phyloP scores from a whole-genome alignment of 2,113 vertebrate genomes.

The Clarias magur region DNA sequence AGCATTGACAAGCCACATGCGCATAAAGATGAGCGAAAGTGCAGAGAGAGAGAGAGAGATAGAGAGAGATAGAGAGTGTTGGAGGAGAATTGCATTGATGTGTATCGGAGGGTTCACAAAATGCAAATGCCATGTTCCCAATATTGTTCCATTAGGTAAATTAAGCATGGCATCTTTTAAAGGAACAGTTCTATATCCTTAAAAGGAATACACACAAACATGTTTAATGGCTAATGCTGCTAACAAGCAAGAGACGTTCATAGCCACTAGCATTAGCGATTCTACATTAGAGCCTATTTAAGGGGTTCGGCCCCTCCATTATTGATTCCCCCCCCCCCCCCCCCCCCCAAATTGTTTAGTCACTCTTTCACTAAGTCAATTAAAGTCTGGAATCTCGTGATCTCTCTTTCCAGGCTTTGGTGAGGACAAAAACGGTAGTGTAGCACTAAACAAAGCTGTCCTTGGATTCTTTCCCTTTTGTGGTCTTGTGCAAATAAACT shows the following conservation, averaged over 20 bases:
- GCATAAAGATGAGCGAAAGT: constrained; percentile 76
- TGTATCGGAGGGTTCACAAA: neutral
- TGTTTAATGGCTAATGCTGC: neutral
- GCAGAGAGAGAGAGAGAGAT: constrained; percentile 55
- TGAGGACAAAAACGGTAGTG: neutral
- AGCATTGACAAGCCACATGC: constrained; percentile 73
- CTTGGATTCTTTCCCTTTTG: neutral
- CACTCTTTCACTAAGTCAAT: neutral
- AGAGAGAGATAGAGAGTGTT: constrained; percentile 12
- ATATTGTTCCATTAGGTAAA: constrained; percentile 29
- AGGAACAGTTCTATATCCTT: neutral
- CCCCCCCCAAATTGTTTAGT: neutral
- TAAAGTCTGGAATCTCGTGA: neutral
- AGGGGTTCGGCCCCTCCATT: neutral
- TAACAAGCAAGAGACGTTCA: neutral
- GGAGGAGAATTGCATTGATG: constrained; percentile 26
- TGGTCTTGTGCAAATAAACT: neutral
- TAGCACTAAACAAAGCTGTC: neutral
- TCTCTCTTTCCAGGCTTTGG: neutral
- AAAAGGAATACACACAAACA: neutral
- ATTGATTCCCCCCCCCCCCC: neutral
- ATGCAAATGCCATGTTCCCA: constrained; percentile 16
- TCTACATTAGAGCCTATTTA: neutral
- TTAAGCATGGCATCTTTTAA: neutral
- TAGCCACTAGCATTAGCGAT: neutral